Evolutionary conservation across 2,888 invertebrate species (phyloP), one percentile per base, ranked within the genome.

Genomic region (Calameuta idolon): DNA sequence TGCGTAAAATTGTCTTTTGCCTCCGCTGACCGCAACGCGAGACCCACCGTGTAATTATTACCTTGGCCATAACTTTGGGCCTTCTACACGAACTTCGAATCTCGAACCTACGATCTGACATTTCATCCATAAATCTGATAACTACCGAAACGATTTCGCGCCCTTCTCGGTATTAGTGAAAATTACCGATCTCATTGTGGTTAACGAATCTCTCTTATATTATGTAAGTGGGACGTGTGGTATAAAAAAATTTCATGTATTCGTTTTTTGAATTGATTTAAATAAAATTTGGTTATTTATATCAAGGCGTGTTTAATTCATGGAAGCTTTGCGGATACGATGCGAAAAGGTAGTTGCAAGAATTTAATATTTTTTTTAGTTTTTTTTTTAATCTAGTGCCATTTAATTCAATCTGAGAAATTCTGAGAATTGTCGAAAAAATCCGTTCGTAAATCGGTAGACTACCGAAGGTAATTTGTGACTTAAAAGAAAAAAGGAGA

Each of bases 1-100:
- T 91, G 91, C 86, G 91, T 89, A 90, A 91, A 91, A 91, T 91
- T 91, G 91, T 91, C 91, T 91, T 91, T 90, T 90, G 90, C 91
- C 90, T 91, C 90, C 85, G 88, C 87, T 86, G 86, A 88, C 88
- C 89, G 87, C 89, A 88, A 85, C 85, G 85, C 83, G 81, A 82
- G 81, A 82, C 85, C 84, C 86, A 86, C 88, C 89, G 85, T 90
- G 90, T 91, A 91, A 90, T 91, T 91, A 90, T 91, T 91, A 89
- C 86, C 86, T 85, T 86, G 86, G 87, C 86, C 87, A 89, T 91
- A 90, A 91, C 87, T 91, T 78, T 79, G 75, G 76, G 77, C 33
- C 78, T 81, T 75, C 78, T 77, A 73, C 77, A 55, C 15, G 23
- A 35, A 68, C 69, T 69, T 23, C 33, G 69, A 75, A 34, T 74